A percentile compares a stretch with the other conserved stretches of the same genome.
Conservation (phyloP, 35 echinoderm and acorn worm species). For the Heliocidaris erythrogramma region DNA sequence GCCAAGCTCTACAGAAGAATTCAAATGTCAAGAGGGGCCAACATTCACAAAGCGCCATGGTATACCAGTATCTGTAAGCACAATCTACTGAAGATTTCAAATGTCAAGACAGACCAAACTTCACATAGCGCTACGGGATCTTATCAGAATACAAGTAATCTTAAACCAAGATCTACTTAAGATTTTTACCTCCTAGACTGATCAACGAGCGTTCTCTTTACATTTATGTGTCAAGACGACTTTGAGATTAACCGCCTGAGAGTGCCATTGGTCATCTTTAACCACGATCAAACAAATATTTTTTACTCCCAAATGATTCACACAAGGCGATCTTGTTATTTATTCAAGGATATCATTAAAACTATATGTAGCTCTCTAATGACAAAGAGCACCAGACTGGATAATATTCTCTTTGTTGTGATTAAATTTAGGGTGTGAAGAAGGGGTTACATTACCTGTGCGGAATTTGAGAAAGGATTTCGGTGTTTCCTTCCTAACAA, state of each 20-base stretch:
- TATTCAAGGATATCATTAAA: background rate
- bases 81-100: background rate
- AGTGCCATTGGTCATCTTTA: background rate
- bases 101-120: too few relatives aligned
- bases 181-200: too few relatives aligned
- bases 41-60: too few relatives aligned
- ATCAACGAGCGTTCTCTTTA: too few relatives aligned
- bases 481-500: background rate
- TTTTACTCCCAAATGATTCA: too few relatives aligned
- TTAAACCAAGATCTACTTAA: too few relatives aligned
- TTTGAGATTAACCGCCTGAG: background rate
- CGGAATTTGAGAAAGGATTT: slow-evolving; percentile 40
- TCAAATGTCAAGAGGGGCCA: background rate
- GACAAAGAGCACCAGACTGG: background rate
- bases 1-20: background rate
- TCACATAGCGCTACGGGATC: too few relatives aligned
- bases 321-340: background rate
- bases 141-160: too few relatives aligned
- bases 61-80: background rate
- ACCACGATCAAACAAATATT: too few relatives aligned
- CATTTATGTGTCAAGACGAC: background rate
- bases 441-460: background rate
- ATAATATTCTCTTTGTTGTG: background rate
- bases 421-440: background rate
- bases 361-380: background rate